Evolutionary conservation across 2,797 vertebrate genomes (phyloP).

Genomic region (Nasua narica): DNA sequence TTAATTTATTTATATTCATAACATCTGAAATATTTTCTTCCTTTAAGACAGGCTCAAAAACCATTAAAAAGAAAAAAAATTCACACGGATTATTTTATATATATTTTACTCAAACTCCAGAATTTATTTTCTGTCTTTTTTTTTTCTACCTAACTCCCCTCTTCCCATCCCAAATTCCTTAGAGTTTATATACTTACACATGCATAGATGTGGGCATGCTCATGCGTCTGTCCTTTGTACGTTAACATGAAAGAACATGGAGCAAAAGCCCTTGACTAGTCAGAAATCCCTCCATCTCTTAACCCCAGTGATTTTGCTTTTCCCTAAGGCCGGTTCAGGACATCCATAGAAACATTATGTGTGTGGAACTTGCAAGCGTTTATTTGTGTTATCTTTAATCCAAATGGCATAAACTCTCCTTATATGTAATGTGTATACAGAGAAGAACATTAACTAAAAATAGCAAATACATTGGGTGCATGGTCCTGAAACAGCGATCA

Average conservation of each 20-base stretch:
- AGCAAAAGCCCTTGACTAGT: background rate
- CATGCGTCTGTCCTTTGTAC: background rate
- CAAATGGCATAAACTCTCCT: background rate
- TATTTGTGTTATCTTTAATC: background rate
- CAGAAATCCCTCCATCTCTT: background rate
- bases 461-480: background rate
- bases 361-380: background rate
- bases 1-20: background rate
- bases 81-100: background rate
- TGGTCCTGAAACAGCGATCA: background rate
- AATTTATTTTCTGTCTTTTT: background rate
- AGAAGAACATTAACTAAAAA: background rate
- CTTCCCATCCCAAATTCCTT: background rate
- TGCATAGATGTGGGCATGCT: accelerated
- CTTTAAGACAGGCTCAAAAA: background rate
- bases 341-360: background rate
- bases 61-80: background rate
- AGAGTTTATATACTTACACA: background rate
- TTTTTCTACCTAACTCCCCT: background rate
- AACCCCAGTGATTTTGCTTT: background rate
- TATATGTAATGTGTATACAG: background rate
- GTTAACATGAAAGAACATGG: background rate
- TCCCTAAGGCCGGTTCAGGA: background rate
- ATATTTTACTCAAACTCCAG: background rate
- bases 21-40: background rate